phyloP scores from a whole-genome alignment of 2,888 invertebrate species.

The Lycocerus yunnanus region DNA sequence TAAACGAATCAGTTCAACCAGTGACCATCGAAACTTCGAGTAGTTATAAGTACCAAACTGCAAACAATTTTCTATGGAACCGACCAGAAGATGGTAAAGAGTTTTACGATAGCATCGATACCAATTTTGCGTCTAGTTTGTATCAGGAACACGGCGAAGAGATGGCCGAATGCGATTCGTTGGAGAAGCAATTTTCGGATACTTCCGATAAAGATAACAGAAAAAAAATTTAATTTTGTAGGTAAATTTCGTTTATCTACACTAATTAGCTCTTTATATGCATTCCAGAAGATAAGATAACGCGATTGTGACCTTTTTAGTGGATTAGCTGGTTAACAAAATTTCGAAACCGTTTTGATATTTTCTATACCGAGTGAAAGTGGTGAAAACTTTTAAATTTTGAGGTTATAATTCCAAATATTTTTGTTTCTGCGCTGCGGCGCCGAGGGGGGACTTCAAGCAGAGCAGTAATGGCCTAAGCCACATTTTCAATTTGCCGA shows the following conservation, averaged over 20 bases:
- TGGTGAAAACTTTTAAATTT: neutral
- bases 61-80: slow-evolving; percentile 63
- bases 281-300: neutral
- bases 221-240: neutral
- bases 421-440: too few relatives aligned
- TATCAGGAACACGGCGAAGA: slow-evolving; percentile 58
- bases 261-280: neutral
- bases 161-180: slow-evolving; percentile 63
- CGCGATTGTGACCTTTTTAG: neutral
- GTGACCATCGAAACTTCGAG: slow-evolving; percentile 47
- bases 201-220: slow-evolving; percentile 17
- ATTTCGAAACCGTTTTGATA: neutral
- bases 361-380: neutral
- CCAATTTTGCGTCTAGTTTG: slow-evolving; percentile 54
- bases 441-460: too few relatives aligned
- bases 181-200: slow-evolving; percentile 55
- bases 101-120: slow-evolving; percentile 74
- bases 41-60: slow-evolving; percentile 52
- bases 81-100: slow-evolving; percentile 51
- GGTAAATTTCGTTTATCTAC: slow-evolving; percentile 4
- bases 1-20: slow-evolving; percentile 47
- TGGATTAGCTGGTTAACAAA: neutral
- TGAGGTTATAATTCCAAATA: neutral
- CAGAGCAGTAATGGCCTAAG: too few relatives aligned
- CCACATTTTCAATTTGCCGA: too few relatives aligned